These are phyloP conservation scores for Astatoreochromis straeleni DNA, from an alignment of 2,113 vertebrate species.

Conservation along the genomic window DNA sequence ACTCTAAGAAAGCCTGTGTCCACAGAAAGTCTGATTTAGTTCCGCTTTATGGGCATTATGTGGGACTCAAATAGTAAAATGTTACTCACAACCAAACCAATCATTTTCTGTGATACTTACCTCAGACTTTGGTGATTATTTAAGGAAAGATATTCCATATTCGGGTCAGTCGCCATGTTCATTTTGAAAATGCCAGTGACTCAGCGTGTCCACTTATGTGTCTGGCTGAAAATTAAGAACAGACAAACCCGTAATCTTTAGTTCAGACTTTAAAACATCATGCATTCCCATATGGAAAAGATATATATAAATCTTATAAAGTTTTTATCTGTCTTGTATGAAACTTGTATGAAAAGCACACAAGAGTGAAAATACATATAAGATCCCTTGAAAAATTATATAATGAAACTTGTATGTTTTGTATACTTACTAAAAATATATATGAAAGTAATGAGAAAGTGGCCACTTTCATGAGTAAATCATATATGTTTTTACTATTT, in stretches of 20 bases:
- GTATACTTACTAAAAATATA: too few relatives aligned
- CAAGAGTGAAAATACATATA: too few relatives aligned
- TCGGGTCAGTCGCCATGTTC: fast-evolving
- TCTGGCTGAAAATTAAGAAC: neutral
- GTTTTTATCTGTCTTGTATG: too few relatives aligned
- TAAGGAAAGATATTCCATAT: neutral
- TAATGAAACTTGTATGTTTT: too few relatives aligned
- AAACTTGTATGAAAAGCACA: too few relatives aligned
- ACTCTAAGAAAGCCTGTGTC: neutral
- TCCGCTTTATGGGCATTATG: fast-evolving
- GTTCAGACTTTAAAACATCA: neutral
- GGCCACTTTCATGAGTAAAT: too few relatives aligned
- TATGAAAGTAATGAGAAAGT: too few relatives aligned
- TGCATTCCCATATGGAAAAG: neutral
- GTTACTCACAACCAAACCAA: neutral
- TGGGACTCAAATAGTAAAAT: neutral
- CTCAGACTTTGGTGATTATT: neutral
- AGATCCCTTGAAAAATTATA: too few relatives aligned
- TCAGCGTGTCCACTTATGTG: neutral
- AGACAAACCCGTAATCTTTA: neutral
- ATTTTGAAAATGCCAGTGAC: neutral
- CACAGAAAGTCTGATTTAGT: neutral
- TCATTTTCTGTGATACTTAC: neutral
- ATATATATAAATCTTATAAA: too few relatives aligned
- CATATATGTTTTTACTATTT: too few relatives aligned